Conservation (phyloP, 2,113 vertebrate genomes). For the Hipposideros armiger region DNA sequence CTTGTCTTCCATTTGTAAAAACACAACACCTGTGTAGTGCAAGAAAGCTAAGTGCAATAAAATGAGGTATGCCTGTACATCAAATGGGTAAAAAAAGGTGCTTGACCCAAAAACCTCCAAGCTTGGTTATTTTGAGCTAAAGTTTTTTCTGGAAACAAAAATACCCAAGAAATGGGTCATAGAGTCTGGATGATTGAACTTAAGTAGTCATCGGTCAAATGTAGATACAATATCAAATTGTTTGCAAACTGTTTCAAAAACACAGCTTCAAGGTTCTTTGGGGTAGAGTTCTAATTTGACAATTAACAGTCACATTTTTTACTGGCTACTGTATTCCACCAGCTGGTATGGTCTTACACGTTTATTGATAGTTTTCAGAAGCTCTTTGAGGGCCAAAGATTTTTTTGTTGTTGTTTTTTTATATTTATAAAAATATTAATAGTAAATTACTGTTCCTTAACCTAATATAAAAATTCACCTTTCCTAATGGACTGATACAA, state of each 20-base stretch:
- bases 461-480: conserved; percentile 6
- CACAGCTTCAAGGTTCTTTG: conserved; percentile 56
- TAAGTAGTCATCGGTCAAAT: conserved; percentile 20
- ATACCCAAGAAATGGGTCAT: conserved; percentile 11
- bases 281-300: conserved; percentile 49
- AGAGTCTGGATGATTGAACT: neutral
- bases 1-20: neutral
- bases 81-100: conserved; percentile 33
- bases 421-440: neutral
- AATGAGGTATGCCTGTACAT: neutral
- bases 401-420: neutral
- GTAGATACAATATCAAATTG: conserved; percentile 1
- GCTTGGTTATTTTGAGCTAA: conserved; percentile 1
- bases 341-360: neutral
- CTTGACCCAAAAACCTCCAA: neutral
- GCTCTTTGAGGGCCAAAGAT: neutral
- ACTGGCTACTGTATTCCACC: conserved; percentile 31
- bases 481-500: neutral
- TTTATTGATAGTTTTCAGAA: neutral
- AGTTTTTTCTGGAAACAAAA: conserved; percentile 33
- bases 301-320: conserved; percentile 12
- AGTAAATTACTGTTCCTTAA: neutral
- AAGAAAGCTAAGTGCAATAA: neutral
- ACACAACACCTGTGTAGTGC: neutral
- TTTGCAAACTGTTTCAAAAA: conserved; percentile 65